Evolutionary conservation across 2,888 invertebrate genomes (phyloP), one percentile per base, ranked within the genome.

Genomic region (Halictus quadricinctus): DNA sequence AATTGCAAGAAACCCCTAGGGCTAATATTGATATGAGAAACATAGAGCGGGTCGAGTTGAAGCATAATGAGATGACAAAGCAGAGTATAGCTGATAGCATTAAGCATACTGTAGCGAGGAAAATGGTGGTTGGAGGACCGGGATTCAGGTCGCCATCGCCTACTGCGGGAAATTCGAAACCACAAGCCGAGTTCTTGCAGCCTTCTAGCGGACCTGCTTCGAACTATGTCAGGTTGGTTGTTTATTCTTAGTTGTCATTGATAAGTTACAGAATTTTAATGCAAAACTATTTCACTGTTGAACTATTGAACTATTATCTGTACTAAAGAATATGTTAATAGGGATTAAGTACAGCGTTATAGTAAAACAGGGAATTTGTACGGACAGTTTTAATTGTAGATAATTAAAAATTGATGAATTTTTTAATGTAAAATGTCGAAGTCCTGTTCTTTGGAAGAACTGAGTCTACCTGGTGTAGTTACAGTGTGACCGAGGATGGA

Each of bases 401-500:
- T 21, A 21, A 54, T 21, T 21, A 10, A 21, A 54, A 21, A 54
- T 8, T 25, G 25, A 29, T 29, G 25, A 60, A 36, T 13, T 10
- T 48, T 60, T 10, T 10, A 15, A 58, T 4, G 3, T 70, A 66
- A 15, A 36, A 41, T 25, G 29, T 25, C 3, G 25, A 75, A 25
- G 36, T 73, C 58, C 64, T 48, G 36, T 80, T 60, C 58, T 13
- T 77, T 79, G 36, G 85, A 89, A 90, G 88, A 88, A 82, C 76
- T 91, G 77, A 91, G 76, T 77, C 84, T 83, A 89, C 84, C 25
- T 21, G 70, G 81, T 88, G 46, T 85, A 84, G 72, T 93, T 93
- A 83, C 90, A 95, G 95, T 89, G 95, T 97, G 18, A 96, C 96
- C 93, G 97, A 97, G 92, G 97, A 97, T 92, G 97, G 97, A 0